These are phyloP conservation scores for Eilema caniola DNA, from an alignment of 2,888 invertebrate species.

Conservation along the genomic window DNA sequence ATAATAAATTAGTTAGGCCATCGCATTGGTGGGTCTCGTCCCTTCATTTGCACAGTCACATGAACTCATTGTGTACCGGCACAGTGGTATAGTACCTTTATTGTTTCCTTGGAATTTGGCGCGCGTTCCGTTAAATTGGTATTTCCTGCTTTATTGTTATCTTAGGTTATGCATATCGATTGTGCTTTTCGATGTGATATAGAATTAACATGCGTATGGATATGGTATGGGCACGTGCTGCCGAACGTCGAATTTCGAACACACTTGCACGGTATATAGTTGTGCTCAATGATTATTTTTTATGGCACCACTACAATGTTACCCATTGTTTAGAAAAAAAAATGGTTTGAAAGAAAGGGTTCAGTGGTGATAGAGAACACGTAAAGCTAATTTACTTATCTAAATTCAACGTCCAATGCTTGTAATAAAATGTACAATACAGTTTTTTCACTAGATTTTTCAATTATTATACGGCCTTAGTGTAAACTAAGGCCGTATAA, in stretches of 20 bases:
- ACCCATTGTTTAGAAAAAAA: not conserved
- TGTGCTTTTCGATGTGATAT: conserved; percentile 26
- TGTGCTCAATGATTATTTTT: conserved; percentile 18
- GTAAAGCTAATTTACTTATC: not conserved
- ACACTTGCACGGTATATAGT: too few species aligned
- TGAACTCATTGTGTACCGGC: conserved; percentile 57
- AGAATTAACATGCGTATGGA: conserved; percentile 44
- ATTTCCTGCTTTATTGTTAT: conserved; percentile 54
- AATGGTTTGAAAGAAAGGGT: not conserved
- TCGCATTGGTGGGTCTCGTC: conserved; percentile 58
- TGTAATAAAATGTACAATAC: not conserved
- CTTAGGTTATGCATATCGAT: conserved; percentile 47
- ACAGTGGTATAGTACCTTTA: conserved; percentile 60
- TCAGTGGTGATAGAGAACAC: not conserved
- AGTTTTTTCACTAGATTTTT: too few species aligned
- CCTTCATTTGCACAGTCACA: conserved; percentile 75
- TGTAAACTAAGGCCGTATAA: not conserved
- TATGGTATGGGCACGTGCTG: conserved; percentile 38
- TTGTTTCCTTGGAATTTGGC: conserved; percentile 68
- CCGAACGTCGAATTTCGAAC: conserved; percentile 38
- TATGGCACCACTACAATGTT: not conserved
- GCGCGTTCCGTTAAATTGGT: conserved; percentile 63
- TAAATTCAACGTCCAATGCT: not conserved
- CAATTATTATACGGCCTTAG: too few species aligned
- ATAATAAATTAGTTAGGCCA: conserved; percentile 68